A percentile compares a stretch with the other conserved stretches of the same genome.
Conservation (phyloP, 2,888 invertebrate genomes). For the Thymelicus acteon region DNA sequence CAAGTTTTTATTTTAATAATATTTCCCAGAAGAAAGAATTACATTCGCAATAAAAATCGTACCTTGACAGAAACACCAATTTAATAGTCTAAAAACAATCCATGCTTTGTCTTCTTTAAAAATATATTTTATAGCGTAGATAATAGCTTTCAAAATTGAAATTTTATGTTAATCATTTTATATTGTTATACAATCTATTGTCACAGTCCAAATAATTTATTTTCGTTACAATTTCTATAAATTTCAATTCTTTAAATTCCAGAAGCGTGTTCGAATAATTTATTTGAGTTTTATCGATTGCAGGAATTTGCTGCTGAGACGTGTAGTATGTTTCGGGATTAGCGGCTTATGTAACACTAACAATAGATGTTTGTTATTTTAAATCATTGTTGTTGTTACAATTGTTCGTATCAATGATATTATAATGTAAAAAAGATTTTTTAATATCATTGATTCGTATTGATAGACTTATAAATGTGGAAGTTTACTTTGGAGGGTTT, state of each 20-base stretch:
- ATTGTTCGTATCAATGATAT: no score
- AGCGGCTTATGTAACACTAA: constrained; percentile 55
- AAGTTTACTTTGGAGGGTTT: no score
- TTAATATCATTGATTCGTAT: no score
- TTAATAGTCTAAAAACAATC: neutral
- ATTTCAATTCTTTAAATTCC: constrained; percentile 24
- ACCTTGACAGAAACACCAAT: neutral
- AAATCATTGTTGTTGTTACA: constrained; percentile 63
- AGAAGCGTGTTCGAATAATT: constrained; percentile 47
- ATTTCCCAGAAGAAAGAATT: no score
- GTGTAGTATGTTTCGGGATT: constrained; percentile 63
- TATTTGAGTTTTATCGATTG: constrained; percentile 56
- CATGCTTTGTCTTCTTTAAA: neutral
- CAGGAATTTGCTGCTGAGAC: constrained; percentile 58
- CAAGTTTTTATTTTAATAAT: no score
- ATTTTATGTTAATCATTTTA: neutral
- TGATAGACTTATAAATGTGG: neutral
- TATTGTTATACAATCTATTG: constrained; percentile 1
- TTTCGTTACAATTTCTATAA: constrained; percentile 17
- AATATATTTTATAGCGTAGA: neutral
- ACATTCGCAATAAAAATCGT: neutral
- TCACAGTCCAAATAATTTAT: constrained; percentile 1
- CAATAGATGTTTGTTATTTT: constrained; percentile 62
- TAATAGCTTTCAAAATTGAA: neutral
- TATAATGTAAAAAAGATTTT: no score